Conservation (phyloP, 1,140 invertebrate genomes). For the Apis laboriosa region DNA sequence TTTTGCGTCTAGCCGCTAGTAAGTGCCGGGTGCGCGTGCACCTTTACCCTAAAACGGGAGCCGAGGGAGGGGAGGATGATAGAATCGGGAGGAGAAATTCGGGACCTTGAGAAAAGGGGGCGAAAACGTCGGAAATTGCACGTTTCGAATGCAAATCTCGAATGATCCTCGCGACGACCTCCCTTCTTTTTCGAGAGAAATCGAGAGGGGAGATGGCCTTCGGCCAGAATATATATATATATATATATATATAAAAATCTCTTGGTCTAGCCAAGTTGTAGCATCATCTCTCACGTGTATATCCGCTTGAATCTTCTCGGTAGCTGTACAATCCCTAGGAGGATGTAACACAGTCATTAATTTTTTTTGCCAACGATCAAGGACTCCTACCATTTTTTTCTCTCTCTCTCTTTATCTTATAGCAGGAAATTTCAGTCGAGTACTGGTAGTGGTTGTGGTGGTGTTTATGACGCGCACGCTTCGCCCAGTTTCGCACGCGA, state of each 20-base stretch:
- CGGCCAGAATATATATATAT: too few relatives aligned
- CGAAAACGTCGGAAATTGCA: constrained; percentile 75
- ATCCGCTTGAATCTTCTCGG: constrained; percentile 6
- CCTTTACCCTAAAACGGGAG: constrained; percentile 8
- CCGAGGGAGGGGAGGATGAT: constrained; percentile 27
- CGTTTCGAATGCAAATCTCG: constrained; percentile 76
- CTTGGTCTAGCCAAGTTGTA: too few relatives aligned
- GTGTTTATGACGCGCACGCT: not conserved
- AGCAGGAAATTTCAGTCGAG: not conserved
- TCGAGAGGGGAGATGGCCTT: too few relatives aligned
- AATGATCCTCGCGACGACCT: not conserved
- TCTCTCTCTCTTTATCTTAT: not conserved
- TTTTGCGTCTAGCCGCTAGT: constrained; percentile 80
- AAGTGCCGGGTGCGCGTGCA: constrained; percentile 76
- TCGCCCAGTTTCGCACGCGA: constrained; percentile 7
- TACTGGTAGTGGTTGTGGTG: not conserved
- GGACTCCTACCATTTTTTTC: not conserved
- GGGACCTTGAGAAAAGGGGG: constrained; percentile 64
- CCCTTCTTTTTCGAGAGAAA: constrained; percentile 3
- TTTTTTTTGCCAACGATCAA: constrained; percentile 2
- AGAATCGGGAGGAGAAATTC: constrained; percentile 51
- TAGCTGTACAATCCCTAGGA: constrained; percentile 1
- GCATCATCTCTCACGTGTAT: not conserved
- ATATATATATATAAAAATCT: too few relatives aligned
- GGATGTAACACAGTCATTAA: constrained; percentile 44